Percentiles rank a stretch among this genome's conserved stretches.
phyloP scores from a whole-genome alignment of 2,888 invertebrate species.

The Acronicta alni region DNA sequence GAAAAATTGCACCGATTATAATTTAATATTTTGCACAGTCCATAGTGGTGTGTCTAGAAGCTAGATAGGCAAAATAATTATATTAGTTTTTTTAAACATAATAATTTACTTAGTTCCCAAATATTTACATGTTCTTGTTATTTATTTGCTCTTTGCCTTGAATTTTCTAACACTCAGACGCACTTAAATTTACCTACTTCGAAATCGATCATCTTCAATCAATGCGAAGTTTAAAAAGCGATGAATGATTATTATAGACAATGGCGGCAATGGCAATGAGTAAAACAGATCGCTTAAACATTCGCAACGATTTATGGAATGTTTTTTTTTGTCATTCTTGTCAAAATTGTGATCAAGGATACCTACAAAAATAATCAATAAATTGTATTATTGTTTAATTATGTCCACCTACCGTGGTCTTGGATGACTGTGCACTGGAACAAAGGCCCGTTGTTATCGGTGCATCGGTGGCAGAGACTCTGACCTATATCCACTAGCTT shows the following conservation, averaged over 20 bases:
- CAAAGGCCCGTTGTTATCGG: constrained; percentile 67
- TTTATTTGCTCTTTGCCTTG: too few species aligned
- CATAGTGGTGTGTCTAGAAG: background rate
- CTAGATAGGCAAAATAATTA: background rate
- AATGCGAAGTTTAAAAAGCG: too few species aligned
- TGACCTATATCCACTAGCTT: constrained; percentile 61
- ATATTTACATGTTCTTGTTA: too few species aligned
- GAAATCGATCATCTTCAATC: too few species aligned
- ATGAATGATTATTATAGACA: too few species aligned
- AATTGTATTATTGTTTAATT: background rate
- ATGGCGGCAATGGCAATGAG: too few species aligned
- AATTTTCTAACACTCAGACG: too few species aligned
- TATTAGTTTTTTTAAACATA: background rate
- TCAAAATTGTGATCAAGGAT: too few species aligned
- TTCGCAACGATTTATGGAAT: too few species aligned
- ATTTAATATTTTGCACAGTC: constrained; percentile 40
- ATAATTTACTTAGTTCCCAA: background rate
- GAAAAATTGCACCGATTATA: constrained; percentile 38
- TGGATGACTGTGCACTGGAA: constrained; percentile 33
- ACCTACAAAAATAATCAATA: background rate
- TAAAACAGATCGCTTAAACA: too few species aligned
- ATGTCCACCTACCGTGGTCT: background rate
- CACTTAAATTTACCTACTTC: too few species aligned
- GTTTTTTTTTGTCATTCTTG: too few species aligned
- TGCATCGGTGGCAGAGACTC: constrained; percentile 57